These are phyloP conservation scores for Eilema caniola DNA, from an alignment of 2,888 invertebrate genomes.

Conservation along the genomic window DNA sequence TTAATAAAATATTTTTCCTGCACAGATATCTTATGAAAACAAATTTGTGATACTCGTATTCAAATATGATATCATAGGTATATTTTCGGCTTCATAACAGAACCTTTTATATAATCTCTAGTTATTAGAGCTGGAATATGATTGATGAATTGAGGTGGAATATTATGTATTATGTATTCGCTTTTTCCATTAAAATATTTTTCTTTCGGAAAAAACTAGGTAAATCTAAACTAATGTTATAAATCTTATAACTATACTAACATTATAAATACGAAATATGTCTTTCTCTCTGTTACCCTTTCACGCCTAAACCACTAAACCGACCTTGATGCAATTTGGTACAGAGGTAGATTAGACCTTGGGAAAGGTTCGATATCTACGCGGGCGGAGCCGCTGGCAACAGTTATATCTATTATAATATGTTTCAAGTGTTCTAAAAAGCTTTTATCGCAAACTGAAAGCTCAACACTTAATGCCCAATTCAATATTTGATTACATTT, in stretches of 20 bases:
- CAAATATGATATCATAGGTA: slow-evolving; percentile 16
- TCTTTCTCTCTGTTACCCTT: too few relatives aligned
- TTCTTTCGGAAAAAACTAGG: background rate
- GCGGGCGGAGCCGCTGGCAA: too few relatives aligned
- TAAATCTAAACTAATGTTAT: too few relatives aligned
- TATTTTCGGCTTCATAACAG: slow-evolving; percentile 9
- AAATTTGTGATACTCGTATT: slow-evolving; percentile 22
- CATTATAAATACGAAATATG: too few relatives aligned
- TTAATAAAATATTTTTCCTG: slow-evolving; percentile 52
- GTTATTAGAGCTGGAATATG: slow-evolving; percentile 7
- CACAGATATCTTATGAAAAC: slow-evolving; percentile 33
- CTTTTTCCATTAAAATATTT: background rate
- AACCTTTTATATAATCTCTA: slow-evolving; percentile 14
- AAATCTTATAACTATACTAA: too few relatives aligned
- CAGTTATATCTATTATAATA: too few relatives aligned
- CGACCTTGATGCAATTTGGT: too few relatives aligned
- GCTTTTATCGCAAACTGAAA: background rate
- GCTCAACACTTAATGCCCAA: slow-evolving; percentile 14
- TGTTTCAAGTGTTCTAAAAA: background rate
- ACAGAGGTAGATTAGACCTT: too few relatives aligned
- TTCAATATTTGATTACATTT: slow-evolving; percentile 18
- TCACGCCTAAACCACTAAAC: too few relatives aligned
- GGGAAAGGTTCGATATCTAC: too few relatives aligned
- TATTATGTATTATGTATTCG: slow-evolving; percentile 2
- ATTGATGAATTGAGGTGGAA: background rate